Evolutionary conservation across 2,113 vertebrate species (phyloP).

Genomic region (Ptychochromis oligacanthus): DNA sequence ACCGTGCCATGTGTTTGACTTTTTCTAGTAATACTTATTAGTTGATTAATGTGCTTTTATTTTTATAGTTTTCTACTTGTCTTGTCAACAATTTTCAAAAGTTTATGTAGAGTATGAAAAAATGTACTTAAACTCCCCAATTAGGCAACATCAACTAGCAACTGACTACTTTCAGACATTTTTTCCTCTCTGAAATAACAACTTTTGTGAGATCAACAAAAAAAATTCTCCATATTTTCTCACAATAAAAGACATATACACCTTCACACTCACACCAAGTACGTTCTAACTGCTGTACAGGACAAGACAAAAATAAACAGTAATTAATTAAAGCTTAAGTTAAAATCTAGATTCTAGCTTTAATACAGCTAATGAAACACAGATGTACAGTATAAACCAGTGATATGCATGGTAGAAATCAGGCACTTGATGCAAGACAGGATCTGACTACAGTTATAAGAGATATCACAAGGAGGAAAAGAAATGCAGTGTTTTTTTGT

Average conservation of each 20-base stretch:
- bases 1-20: background rate
- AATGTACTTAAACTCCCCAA: background rate
- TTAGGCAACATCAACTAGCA: slow-evolving; percentile 8
- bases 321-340: background rate
- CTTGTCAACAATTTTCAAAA: background rate
- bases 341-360: background rate
- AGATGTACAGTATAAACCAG: background rate
- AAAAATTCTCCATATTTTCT: background rate
- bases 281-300: background rate
- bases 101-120: background rate
- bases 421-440: background rate
- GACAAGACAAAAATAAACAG: background rate
- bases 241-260: background rate
- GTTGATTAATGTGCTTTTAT: background rate
- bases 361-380: background rate
- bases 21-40: background rate
- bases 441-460: background rate
- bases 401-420: background rate
- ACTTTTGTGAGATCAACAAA: background rate
- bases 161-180: background rate
- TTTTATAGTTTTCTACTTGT: background rate
- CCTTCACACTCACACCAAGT: background rate
- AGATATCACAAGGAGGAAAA: background rate
- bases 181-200: background rate
- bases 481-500: background rate